Conservation (phyloP, 1,140 invertebrate species). For the Macrobrachium rosenbergii region DNA sequence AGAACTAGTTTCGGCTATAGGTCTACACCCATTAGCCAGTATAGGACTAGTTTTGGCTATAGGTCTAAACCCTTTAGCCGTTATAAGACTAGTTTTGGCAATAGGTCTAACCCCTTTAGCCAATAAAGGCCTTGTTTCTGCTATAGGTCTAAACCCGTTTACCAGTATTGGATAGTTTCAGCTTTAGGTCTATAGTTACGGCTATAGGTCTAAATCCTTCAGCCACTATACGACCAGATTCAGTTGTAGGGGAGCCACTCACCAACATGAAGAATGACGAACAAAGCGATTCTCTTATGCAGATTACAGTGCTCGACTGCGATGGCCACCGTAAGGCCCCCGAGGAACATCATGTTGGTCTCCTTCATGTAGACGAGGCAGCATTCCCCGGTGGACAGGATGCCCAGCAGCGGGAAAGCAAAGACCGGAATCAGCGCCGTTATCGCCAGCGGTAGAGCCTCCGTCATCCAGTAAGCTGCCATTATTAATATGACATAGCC, state of each 20-base stretch:
- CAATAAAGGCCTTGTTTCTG: too few species aligned
- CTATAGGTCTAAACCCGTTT: too few species aligned
- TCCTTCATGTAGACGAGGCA: slow-evolving; percentile 65
- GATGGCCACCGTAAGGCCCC: slow-evolving; percentile 68
- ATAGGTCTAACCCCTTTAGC: too few species aligned
- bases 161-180: too few species aligned
- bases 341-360: slow-evolving; percentile 69
- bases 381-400: slow-evolving; percentile 67
- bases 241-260: not conserved
- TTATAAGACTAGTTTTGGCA: too few species aligned
- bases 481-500: slow-evolving; percentile 71
- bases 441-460: slow-evolving; percentile 72
- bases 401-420: slow-evolving; percentile 70
- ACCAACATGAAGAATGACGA: slow-evolving; percentile 67
- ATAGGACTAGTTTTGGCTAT: too few species aligned
- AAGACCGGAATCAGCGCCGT: slow-evolving; percentile 72
- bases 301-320: slow-evolving; percentile 69
- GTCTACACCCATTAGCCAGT: too few species aligned
- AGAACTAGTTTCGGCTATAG: too few species aligned
- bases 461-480: slow-evolving; percentile 73
- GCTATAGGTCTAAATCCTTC: too few species aligned
- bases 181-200: too few species aligned
- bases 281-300: slow-evolving; percentile 68
- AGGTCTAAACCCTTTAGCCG: too few species aligned
- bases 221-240: too few species aligned